These are phyloP conservation scores for Limnephilus marmoratus DNA, from an alignment of 2,888 invertebrate genomes.

Conservation along the genomic window DNA sequence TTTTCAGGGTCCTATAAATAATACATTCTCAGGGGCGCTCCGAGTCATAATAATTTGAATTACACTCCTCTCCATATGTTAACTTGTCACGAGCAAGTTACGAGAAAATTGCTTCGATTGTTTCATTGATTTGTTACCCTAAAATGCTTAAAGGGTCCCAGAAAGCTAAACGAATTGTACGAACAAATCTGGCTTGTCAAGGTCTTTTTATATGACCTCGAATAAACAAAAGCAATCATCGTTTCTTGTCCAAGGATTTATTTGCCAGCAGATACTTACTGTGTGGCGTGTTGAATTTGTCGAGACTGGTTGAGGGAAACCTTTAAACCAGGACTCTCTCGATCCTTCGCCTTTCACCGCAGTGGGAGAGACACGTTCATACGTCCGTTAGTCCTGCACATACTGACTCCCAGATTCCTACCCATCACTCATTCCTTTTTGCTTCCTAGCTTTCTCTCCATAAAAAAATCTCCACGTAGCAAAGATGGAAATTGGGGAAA, in stretches of 20 bases:
- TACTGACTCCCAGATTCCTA: too few relatives aligned
- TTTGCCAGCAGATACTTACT: too few relatives aligned
- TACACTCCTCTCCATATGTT: not conserved
- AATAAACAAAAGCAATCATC: not conserved
- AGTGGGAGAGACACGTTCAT: too few relatives aligned
- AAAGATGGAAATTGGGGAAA: too few relatives aligned
- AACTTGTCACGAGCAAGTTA: conserved; percentile 3
- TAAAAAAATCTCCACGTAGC: too few relatives aligned
- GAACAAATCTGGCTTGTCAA: not conserved
- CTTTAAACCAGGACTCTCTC: too few relatives aligned
- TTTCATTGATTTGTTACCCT: not conserved
- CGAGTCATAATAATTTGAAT: not conserved
- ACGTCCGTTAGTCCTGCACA: too few relatives aligned
- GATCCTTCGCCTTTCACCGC: too few relatives aligned
- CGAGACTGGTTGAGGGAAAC: too few relatives aligned
- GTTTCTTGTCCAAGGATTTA: not conserved
- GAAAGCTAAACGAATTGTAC: not conserved
- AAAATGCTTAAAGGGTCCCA: not conserved
- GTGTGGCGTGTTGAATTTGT: too few relatives aligned
- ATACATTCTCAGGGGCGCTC: not conserved
- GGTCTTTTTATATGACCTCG: not conserved
- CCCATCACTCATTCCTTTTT: too few relatives aligned
- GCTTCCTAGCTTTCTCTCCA: too few relatives aligned
- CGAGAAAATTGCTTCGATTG: conserved; percentile 8
- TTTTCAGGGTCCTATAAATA: not conserved